Conservation (phyloP, 2,888 invertebrate species). For the Oxycera nigricornis region DNA sequence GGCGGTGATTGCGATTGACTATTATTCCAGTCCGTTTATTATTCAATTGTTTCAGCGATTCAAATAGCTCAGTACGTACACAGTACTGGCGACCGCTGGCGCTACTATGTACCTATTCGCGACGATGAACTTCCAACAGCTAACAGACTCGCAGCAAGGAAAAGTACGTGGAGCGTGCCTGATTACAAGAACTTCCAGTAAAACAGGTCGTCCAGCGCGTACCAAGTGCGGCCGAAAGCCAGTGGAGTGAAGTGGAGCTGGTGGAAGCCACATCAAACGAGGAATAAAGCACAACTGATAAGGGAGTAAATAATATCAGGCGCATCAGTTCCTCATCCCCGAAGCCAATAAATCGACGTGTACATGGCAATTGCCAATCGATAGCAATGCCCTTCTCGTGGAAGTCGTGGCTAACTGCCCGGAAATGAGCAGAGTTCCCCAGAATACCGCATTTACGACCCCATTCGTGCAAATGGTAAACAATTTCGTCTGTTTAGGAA, state of each 20-base stretch:
- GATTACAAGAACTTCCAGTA: slow-evolving; percentile 5
- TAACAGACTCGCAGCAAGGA: background rate
- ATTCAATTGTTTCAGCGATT: background rate
- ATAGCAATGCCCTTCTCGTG: background rate
- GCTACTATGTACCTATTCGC: background rate
- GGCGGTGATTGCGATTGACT: too few species aligned
- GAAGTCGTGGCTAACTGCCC: background rate
- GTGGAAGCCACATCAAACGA: slow-evolving; percentile 18
- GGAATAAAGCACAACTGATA: background rate
- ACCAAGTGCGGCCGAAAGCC: background rate
- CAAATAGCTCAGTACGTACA: background rate
- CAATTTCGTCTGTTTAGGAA: background rate
- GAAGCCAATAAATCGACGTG: background rate
- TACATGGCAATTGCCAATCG: background rate
- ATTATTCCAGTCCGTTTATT: background rate
- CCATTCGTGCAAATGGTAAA: background rate
- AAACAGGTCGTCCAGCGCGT: slow-evolving; percentile 27
- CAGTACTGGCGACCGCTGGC: background rate
- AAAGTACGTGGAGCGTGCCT: background rate
- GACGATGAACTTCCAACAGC: background rate
- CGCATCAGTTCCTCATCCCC: background rate
- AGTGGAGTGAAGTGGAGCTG: slow-evolving; percentile 15
- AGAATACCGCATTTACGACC: background rate
- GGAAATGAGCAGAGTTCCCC: background rate
- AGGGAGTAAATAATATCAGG: background rate